phyloP scores from a whole-genome alignment of 2,797 vertebrate species.

The Karalla daura region DNA sequence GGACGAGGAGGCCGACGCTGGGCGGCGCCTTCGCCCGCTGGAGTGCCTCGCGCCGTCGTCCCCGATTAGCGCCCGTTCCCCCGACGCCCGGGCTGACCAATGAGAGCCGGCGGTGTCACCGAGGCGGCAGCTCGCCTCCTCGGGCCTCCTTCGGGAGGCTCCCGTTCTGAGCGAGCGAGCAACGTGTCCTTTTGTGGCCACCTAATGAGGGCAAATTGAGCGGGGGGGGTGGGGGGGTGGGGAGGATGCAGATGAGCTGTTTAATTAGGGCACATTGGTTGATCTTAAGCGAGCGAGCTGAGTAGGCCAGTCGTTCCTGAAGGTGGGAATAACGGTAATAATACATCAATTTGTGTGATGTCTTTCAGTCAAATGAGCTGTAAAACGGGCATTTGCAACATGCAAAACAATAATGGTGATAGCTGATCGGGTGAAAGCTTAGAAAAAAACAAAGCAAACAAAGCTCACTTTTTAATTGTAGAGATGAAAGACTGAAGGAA shows the following conservation, averaged over 20 bases:
- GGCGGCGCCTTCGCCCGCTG: slow-evolving; percentile 32
- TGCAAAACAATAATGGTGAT: too few relatives aligned
- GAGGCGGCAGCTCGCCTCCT: not conserved
- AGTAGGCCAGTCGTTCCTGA: not conserved
- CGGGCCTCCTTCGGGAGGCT: slow-evolving; percentile 3
- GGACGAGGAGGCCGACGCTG: slow-evolving; percentile 23
- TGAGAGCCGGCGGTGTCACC: slow-evolving; percentile 23
- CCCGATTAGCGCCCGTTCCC: slow-evolving; percentile 42
- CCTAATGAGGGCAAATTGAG: slow-evolving; percentile 27
- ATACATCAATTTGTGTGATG: too few relatives aligned
- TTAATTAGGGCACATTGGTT: slow-evolving; percentile 36
- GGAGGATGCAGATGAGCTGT: slow-evolving; percentile 28
- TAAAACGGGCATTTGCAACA: too few relatives aligned
- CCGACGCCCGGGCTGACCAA: too few relatives aligned
- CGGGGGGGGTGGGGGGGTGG: too few relatives aligned
- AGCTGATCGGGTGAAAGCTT: too few relatives aligned
- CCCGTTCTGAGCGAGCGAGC: slow-evolving; percentile 21
- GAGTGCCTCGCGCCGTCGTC: slow-evolving; percentile 29
- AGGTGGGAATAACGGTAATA: not conserved
- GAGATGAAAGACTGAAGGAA: too few relatives aligned
- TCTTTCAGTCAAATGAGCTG: too few relatives aligned
- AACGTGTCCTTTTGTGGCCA: slow-evolving; percentile 53
- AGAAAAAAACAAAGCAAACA: too few relatives aligned
- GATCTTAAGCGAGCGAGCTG: slow-evolving; percentile 10
- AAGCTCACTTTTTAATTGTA: too few relatives aligned